Percentiles rank a stretch among this genome's conserved stretches.
Evolutionary conservation across 2,113 vertebrate species (phyloP).

Genomic region (Bambusicola thoracicus): DNA sequence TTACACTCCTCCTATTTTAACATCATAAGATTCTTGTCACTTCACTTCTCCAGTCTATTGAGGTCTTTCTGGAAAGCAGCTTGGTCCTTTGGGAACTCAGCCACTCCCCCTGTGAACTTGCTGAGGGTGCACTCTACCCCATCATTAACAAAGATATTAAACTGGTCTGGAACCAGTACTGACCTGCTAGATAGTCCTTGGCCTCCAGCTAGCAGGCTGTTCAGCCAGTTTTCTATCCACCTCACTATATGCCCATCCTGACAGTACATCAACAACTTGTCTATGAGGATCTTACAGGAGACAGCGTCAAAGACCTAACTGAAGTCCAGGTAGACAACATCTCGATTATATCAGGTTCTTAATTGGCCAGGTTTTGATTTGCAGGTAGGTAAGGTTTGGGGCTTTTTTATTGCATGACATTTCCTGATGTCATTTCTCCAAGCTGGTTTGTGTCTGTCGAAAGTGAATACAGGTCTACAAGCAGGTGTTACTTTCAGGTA

Average conservation of each 20-base stretch:
- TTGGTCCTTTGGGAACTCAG: not conserved
- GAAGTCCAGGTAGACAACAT: not conserved
- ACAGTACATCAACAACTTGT: not conserved
- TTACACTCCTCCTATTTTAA: not conserved
- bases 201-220: not conserved
- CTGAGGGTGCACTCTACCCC: not conserved
- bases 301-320: not conserved
- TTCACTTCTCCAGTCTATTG: not conserved
- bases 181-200: not conserved
- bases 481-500: not conserved
- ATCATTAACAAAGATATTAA: not conserved
- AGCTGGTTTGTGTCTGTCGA: not conserved
- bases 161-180: not conserved
- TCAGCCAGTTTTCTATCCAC: not conserved
- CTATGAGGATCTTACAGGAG: not conserved
- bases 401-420: not conserved
- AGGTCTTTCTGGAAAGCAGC: not conserved
- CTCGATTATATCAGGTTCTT: not conserved
- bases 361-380: not conserved
- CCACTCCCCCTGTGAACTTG: not conserved
- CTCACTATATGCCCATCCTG: not conserved
- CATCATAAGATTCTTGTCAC: not conserved
- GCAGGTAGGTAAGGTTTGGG: not conserved
- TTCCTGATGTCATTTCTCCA: not conserved
- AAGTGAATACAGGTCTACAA: not conserved